Evolutionary conservation across 2,113 vertebrate species (phyloP).

Genomic region (Rallus limicola): DNA sequence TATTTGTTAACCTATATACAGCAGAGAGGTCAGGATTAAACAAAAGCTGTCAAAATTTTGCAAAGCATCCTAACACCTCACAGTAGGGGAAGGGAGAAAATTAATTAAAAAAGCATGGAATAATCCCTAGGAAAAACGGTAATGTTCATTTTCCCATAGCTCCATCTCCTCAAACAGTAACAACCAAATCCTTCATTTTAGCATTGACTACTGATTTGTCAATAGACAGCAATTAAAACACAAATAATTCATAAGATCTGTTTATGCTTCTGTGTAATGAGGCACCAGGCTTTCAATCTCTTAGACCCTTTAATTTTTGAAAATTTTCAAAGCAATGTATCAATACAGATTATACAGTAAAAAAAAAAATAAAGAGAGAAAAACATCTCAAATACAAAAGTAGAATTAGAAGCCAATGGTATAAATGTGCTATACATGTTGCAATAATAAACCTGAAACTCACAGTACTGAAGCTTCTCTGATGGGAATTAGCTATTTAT

Average conservation of each 20-base stretch:
- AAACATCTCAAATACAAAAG: neutral
- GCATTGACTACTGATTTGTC: neutral
- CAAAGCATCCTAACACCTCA: accelerated
- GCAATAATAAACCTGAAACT: neutral
- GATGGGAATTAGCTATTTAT: neutral
- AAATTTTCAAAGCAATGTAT: neutral
- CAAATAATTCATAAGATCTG: neutral
- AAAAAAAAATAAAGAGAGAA: neutral
- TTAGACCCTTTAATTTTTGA: neutral
- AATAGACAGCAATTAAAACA: neutral
- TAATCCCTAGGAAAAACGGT: neutral
- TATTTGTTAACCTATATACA: neutral
- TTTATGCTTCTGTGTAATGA: neutral
- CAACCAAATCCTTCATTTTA: neutral
- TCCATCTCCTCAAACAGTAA: neutral
- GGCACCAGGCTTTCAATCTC: neutral
- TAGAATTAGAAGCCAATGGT: neutral
- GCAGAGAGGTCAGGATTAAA: neutral
- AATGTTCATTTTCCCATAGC: accelerated
- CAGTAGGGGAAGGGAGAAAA: neutral
- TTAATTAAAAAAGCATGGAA: neutral
- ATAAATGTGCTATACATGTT: accelerated
- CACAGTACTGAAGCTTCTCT: neutral
- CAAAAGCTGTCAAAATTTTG: neutral
- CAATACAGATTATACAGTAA: neutral